Evolutionary conservation across 2,797 vertebrate genomes (phyloP), one percentile per base, ranked within the genome.

Genomic region (Platyrinchus mystaceus): DNA sequence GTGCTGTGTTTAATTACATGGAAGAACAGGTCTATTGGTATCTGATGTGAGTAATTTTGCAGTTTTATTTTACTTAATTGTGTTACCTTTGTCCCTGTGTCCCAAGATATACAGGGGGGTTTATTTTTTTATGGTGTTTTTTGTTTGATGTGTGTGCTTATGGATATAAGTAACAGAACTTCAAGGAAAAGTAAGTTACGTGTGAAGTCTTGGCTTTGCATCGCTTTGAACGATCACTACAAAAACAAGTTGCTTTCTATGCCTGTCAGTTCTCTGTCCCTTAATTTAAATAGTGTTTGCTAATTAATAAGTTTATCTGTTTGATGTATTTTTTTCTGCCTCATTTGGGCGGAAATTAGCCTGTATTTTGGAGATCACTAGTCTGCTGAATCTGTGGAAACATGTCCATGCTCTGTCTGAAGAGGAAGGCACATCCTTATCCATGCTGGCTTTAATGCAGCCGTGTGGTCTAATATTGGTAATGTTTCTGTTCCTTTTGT

Each of bases 1-100:
- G 0, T 3, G 13, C 50, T 53, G 32, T 1, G 9, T 15, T 52
- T 17, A 8, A 21, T 7, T 24, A 4, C 2, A 4, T 23, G 44
- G 23, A 37, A 7, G 6, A 36, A 4, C 8, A 34, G 80, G 18
- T 79, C 5, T 23, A 37, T 20, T 19, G 20, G 6, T 4, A 1
- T 34, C 39, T 69, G 28, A 10, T 27, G 3, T 9, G 37, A 55
- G 7, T 26, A 14, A 19, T n/a, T n/a, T 30, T 75, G 8, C 1
- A 28, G 2, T 47, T 77, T 58, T 36, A 5, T 14, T 74, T 34
- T 36, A 5, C 8, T 11, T 50, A 23, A 6, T 34, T 62, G 70
- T 59, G 46, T 32, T 60, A 44, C 2, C 0, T 74, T 83, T 21
- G 19, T 3, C 4, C 58, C 4, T 58, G 13, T 63, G 14, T 27